Base-by-base conservation (phyloP, 2,888 invertebrate species). In the Tolmerus cingulatus region DNA sequence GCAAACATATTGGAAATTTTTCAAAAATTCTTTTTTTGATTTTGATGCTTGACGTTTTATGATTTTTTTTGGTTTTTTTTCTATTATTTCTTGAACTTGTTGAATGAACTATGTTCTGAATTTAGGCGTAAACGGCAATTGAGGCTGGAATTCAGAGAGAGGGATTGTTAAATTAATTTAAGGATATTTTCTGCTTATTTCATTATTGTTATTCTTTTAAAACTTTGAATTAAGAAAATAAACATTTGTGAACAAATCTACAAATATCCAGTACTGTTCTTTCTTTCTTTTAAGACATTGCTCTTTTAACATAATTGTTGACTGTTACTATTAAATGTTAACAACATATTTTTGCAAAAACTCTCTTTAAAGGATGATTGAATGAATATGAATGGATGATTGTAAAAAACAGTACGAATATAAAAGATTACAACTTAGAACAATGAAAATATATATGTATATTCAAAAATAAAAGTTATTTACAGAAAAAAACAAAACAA, bases 71-170 rank as follows among this genome's bases (percentile, higher is more conserved):
- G 19, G 74, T 79, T 40, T 78, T 16, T 78, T 79, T 74, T 86
- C 43, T 57, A 43, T 55, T 74, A 40, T 51, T 23, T 19, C 74
- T 74, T 66, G 66, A 23, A 23, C 3, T 66, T 66, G 23, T 27
- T 81, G 27, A 51, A 86, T 82, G 66, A 87, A 84, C 74, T 87
- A 40, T 81, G 27, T 88, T 88, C 87, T 88, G 87, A 88, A 88
- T 88, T 90, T 90, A 90, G 87, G 90, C 89, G 87, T 89, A 90
- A 88, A 89, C 89, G 90, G 90, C 89, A 89, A 90, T 90, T 74
- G 90, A 90, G 88, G 90, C 90, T 90, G 89, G 74, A 90, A 90
- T 88, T 89, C 87, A 78, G 74, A 87, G 81, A 81, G 82, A 27
- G 82, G 57, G 57, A 57, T 14, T 16, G 16, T 82, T 57, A 57